phyloP scores from a whole-genome alignment of 2,113 vertebrate genomes.

The human (Homo sapiens) region GRCh38 chr17:81315501-81316000 shows the following conservation, averaged over 20 bases:
- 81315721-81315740: not conserved
- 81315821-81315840: not conserved
- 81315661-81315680: not conserved
- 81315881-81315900: not conserved
- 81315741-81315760: too few relatives aligned
- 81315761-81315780: too few relatives aligned
- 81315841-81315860: not conserved
- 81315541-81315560: not conserved
- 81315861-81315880: not conserved
- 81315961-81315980: too few relatives aligned
- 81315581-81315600: not conserved
- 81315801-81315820: too few relatives aligned
- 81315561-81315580: not conserved
- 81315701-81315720: not conserved
- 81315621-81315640: not conserved
- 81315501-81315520: not conserved
- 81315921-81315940: not conserved
- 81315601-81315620: not conserved
- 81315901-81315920: rapidly evolving
- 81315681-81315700: too few relatives aligned
- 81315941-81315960: not conserved
- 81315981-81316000: rapidly evolving
- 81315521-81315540: too few relatives aligned
- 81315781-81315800: not conserved
- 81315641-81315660: not conserved